Evolutionary conservation across 2,113 vertebrate species (phyloP).

Genomic region (Murina feae): DNA sequence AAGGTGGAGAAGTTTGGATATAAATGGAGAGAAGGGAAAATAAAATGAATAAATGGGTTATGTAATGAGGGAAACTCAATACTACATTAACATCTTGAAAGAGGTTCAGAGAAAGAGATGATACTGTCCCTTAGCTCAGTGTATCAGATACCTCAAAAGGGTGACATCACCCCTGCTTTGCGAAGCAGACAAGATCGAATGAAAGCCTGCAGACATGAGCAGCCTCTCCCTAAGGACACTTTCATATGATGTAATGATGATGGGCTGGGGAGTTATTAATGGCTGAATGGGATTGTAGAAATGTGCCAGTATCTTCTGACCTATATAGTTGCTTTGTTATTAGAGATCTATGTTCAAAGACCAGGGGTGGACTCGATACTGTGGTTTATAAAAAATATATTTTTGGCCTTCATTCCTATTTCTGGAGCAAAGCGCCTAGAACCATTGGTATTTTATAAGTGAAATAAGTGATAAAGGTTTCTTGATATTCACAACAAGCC

Average conservation of each 20-base stretch:
- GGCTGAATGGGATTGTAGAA: not conserved
- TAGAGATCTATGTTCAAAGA: not conserved
- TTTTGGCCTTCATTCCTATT: not conserved
- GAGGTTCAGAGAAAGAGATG: not conserved
- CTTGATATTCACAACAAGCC: not conserved
- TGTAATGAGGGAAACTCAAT: not conserved
- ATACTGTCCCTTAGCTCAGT: not conserved
- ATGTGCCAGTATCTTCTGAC: not conserved
- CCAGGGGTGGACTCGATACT: not conserved
- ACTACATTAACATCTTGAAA: not conserved
- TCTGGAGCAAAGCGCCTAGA: not conserved
- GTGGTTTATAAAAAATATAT: not conserved
- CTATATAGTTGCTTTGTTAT: not conserved
- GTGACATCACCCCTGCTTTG: not conserved
- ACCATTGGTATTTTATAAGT: not conserved
- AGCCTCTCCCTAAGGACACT: not conserved
- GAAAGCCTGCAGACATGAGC: not conserved
- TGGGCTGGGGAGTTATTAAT: not conserved
- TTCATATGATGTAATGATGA: not conserved
- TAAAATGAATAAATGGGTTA: not conserved
- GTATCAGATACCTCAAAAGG: not conserved
- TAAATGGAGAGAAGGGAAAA: not conserved
- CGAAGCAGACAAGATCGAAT: not conserved
- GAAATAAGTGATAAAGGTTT: not conserved
- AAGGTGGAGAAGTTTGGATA: not conserved